phyloP scores from a whole-genome alignment of 2,888 invertebrate species.

The Idaea aversata region DNA sequence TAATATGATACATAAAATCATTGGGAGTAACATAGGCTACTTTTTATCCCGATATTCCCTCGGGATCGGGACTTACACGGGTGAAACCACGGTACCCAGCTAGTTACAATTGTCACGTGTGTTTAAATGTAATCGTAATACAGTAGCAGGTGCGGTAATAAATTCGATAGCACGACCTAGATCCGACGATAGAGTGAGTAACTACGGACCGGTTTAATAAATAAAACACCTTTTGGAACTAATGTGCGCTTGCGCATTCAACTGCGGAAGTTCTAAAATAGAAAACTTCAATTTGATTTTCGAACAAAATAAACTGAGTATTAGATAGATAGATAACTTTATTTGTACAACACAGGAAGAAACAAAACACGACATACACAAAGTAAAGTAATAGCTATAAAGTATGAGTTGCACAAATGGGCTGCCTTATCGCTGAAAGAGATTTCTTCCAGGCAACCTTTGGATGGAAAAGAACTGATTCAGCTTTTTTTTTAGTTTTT shows the following conservation, averaged over 20 bases:
- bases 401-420: no score
- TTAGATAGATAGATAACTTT: no score
- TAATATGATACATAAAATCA: no score
- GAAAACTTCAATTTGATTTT: not conserved
- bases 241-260: not conserved
- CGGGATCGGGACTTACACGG: not conserved
- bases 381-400: no score
- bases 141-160: conserved; percentile 37
- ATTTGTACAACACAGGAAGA: no score
- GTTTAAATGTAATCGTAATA: conserved; percentile 14
- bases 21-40: no score
- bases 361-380: no score
- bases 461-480: no score
- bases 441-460: no score
- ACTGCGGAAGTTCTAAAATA: not conserved
- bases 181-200: conserved; percentile 34
- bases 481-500: no score
- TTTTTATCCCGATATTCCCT: not conserved
- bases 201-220: not conserved
- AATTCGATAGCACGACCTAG: conserved; percentile 52
- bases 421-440: no score
- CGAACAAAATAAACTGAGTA: not conserved
- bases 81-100: not conserved
- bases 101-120: not conserved
- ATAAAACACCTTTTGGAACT: not conserved